Conservation (phyloP, 2,888 invertebrate species). For the Aplocera efformata region DNA sequence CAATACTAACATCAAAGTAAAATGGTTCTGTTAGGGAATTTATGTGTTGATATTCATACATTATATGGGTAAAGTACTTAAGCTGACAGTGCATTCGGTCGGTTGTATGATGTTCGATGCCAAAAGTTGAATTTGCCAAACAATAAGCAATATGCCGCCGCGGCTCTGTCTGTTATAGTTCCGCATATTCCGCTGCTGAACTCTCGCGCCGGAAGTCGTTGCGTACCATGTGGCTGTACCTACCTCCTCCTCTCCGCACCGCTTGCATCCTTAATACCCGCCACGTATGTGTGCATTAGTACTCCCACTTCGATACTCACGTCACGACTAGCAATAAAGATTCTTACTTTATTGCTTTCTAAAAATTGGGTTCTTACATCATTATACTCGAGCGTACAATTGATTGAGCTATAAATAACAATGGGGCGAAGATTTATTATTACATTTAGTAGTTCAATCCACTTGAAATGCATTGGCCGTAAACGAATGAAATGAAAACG, state of each 20-base stretch:
- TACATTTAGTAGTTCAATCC: constrained; percentile 11
- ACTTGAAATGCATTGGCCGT: constrained; percentile 17
- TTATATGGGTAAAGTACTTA: constrained; percentile 63
- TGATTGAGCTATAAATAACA: constrained; percentile 26
- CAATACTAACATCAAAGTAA: constrained; percentile 15
- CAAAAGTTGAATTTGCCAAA: constrained; percentile 76
- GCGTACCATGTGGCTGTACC: constrained; percentile 32
- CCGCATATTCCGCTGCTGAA: constrained; percentile 59
- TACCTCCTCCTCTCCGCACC: constrained; percentile 13
- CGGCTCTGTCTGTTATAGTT: constrained; percentile 54
- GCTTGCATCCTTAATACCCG: constrained; percentile 11
- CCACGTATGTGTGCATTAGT: constrained; percentile 1
- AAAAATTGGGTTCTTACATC: constrained; percentile 37
- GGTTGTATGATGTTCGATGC: constrained; percentile 60
- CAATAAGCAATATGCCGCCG: constrained; percentile 71
- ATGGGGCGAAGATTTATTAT: constrained; percentile 16
- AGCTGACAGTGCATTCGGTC: constrained; percentile 63
- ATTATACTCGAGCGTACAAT: constrained; percentile 28
- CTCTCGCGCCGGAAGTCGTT: constrained; percentile 64
- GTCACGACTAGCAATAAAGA: constrained; percentile 20
- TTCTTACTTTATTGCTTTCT: constrained; percentile 36
- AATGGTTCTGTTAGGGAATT: constrained; percentile 46
- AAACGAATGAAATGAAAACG: constrained; percentile 2
- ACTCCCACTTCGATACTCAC: constrained; percentile 6
- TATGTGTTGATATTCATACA: constrained; percentile 65